Conservation (phyloP, 2,797 vertebrate species). For the Periophthalmus magnuspinnatus region DNA sequence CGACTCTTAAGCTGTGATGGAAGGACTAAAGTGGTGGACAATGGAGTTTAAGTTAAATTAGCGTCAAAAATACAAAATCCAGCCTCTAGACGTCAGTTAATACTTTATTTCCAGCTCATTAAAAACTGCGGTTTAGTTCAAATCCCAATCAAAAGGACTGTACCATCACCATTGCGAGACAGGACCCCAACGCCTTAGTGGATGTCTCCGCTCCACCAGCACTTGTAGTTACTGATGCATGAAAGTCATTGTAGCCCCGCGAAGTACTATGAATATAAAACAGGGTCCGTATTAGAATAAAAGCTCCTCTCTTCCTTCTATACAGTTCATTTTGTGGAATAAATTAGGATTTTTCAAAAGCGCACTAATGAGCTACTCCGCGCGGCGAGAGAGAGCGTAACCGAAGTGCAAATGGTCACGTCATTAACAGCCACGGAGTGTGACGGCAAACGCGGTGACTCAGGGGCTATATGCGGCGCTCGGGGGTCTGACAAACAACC, state of each 20-base stretch:
- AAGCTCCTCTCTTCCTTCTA: constrained; percentile 5
- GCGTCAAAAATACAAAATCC: background rate
- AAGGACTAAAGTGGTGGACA: too few relatives aligned
- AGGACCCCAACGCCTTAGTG: constrained; percentile 1
- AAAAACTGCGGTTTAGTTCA: background rate
- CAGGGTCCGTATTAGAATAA: constrained; percentile 9
- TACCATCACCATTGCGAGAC: background rate
- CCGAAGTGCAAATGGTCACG: constrained; percentile 26
- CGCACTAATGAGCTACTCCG: constrained; percentile 5
- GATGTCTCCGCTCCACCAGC: background rate
- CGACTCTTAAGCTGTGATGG: too few relatives aligned
- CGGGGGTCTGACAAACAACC: constrained; percentile 49
- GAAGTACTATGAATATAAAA: constrained; percentile 9
- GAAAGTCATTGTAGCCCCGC: constrained; percentile 5
- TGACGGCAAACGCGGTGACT: constrained; percentile 53
- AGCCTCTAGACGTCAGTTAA: background rate
- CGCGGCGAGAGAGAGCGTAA: constrained; percentile 1
- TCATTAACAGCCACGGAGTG: constrained; percentile 27
- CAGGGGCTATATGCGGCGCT: constrained; percentile 31
- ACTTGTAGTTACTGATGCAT: background rate
- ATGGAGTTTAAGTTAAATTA: too few relatives aligned
- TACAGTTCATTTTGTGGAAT: background rate
- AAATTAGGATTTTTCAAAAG: constrained; percentile 8
- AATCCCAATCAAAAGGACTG: background rate
- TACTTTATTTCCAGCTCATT: background rate